These are phyloP conservation scores for Sarotherodon lohbergeri DNA, from an alignment of 2,113 vertebrate genomes.

Conservation along the genomic window DNA sequence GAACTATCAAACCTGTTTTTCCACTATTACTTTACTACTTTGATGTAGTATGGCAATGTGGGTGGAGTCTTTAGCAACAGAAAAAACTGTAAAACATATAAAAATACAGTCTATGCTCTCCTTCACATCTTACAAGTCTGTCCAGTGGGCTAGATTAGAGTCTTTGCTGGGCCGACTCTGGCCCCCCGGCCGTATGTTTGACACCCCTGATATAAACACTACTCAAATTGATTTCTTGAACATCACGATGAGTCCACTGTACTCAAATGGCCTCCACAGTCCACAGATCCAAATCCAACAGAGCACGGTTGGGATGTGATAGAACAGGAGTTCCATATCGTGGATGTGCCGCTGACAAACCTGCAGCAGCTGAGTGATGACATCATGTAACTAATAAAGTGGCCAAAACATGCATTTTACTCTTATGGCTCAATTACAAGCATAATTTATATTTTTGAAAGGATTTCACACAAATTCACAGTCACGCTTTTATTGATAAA, in stretches of 20 bases:
- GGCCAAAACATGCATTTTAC: not conserved
- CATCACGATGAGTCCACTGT: not conserved
- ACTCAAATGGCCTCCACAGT: not conserved
- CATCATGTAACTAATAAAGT: not conserved
- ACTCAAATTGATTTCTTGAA: not conserved
- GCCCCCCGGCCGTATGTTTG: too few species aligned
- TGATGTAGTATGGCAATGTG: too few species aligned
- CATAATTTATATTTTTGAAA: not conserved
- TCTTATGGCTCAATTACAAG: not conserved
- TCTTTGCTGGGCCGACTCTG: too few species aligned
- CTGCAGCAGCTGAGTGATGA: not conserved
- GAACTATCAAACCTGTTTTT: too few species aligned
- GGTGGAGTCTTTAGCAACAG: too few species aligned
- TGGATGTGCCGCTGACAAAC: not conserved
- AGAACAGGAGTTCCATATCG: not conserved
- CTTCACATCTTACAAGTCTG: too few species aligned
- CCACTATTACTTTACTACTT: too few species aligned
- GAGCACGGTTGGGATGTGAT: not conserved
- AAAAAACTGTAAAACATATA: too few species aligned
- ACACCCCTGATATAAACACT: too few species aligned
- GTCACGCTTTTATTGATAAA: conserved; percentile 52
- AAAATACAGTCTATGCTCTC: too few species aligned
- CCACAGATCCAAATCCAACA: not conserved
- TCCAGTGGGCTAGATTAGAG: too few species aligned
- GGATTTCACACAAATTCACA: not conserved